Evolutionary conservation across 2,797 vertebrate species (phyloP).

Genomic region (Gallinago solitaria): DNA sequence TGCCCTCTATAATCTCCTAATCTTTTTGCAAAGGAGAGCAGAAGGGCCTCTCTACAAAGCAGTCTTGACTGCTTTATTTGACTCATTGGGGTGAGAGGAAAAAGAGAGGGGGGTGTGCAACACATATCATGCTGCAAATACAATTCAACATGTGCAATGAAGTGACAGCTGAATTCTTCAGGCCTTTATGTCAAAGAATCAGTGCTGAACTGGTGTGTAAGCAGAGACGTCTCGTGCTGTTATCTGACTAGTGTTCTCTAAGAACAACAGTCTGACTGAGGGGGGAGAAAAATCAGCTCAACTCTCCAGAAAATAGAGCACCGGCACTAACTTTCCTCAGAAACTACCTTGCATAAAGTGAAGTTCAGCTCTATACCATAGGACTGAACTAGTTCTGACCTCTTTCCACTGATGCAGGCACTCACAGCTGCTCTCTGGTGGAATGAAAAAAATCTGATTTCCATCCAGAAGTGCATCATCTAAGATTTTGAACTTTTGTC

Average conservation of each 20-base stretch:
- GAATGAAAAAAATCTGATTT: conserved; percentile 2
- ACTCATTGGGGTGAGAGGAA: not conserved
- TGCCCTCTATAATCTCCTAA: not conserved
- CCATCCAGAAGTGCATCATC: not conserved
- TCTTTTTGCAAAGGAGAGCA: not conserved
- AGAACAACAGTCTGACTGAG: not conserved
- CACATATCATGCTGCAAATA: not conserved
- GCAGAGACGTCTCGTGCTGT: not conserved
- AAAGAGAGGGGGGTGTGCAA: not conserved
- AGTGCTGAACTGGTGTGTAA: not conserved
- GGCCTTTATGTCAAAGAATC: not conserved
- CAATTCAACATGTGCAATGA: conserved; percentile 30
- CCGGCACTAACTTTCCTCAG: not conserved
- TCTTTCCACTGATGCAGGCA: not conserved
- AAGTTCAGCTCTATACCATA: not conserved
- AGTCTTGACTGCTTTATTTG: conserved; percentile 8
- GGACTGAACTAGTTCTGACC: not conserved
- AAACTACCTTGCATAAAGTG: not conserved
- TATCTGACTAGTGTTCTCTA: not conserved
- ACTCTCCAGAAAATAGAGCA: not conserved
- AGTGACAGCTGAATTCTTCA: conserved; percentile 27
- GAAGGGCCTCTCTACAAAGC: not conserved
- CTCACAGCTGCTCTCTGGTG: conserved; percentile 3
- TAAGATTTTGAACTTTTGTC: not conserved
- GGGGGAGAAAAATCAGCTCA: not conserved